phyloP scores from a whole-genome alignment of 1,140 invertebrate genomes.

The Brachionus asplanchnoidis region DNA sequence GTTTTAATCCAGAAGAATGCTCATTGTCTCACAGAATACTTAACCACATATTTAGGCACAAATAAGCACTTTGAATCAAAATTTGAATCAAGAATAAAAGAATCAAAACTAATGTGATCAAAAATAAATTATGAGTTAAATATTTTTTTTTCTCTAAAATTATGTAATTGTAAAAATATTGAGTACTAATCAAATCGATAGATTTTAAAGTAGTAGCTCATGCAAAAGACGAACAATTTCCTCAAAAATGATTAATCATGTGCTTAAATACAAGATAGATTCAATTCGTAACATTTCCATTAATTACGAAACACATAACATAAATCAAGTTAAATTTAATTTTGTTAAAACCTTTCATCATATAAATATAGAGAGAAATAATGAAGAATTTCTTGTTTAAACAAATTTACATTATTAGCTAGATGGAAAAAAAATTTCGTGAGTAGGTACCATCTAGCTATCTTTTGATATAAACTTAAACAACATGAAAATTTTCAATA shows the following conservation, averaged over 20 bases:
- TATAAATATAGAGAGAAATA: background rate
- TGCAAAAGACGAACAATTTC: background rate
- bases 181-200: background rate
- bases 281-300: slow-evolving; percentile 6
- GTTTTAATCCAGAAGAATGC: background rate
- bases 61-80: background rate
- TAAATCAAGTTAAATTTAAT: slow-evolving; percentile 30
- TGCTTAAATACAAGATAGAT: background rate
- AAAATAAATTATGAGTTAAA: background rate
- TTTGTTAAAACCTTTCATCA: slow-evolving; percentile 23
- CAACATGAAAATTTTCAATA: background rate
- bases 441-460: background rate
- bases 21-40: background rate
- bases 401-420: slow-evolving; percentile 14
- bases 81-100: background rate
- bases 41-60: background rate
- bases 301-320: slow-evolving; percentile 4
- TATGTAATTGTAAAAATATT: background rate
- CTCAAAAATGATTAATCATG: slow-evolving; percentile 14
- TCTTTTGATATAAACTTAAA: background rate
- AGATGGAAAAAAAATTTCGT: background rate
- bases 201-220: background rate
- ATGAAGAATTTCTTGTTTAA: slow-evolving; percentile 30
- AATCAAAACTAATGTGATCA: background rate
- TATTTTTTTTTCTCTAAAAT: background rate